Percentiles rank a stretch among this genome's conserved stretches.
Evolutionary conservation across 2,888 invertebrate genomes (phyloP).

Genomic region (Atherix ibis): DNA sequence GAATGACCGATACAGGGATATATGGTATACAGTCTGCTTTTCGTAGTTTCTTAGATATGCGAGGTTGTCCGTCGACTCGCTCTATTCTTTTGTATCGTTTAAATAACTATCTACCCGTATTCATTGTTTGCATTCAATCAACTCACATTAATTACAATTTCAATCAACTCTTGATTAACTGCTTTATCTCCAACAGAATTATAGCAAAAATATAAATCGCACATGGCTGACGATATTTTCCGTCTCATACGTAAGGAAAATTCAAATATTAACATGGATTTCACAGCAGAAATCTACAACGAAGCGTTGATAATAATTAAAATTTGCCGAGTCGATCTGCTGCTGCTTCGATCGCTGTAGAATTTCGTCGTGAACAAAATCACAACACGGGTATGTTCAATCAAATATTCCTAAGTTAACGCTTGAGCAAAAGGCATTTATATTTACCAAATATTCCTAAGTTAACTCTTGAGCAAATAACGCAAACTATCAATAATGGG

Average conservation of each 20-base stretch:
- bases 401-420: too few relatives aligned
- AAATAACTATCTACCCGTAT: too few relatives aligned
- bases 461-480: too few relatives aligned
- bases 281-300: conserved; percentile 9
- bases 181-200: conserved; percentile 10
- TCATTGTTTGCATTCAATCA: too few relatives aligned
- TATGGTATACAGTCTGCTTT: too few relatives aligned
- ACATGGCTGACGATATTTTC: conserved; percentile 8
- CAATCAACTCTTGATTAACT: conserved; percentile 6
- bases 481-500: too few relatives aligned
- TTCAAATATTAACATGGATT: conserved; percentile 4
- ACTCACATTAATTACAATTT: too few relatives aligned
- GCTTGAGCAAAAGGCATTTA: too few relatives aligned
- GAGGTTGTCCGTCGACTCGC: too few relatives aligned
- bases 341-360: conserved; percentile 16
- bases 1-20: too few relatives aligned
- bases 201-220: conserved; percentile 10
- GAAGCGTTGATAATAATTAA: conserved; percentile 10
- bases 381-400: conserved; percentile 19
- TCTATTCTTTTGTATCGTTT: too few relatives aligned
- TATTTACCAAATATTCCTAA: conserved; percentile 15
- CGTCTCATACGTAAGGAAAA: background rate
- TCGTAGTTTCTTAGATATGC: too few relatives aligned
- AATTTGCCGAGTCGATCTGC: conserved; percentile 9
- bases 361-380: conserved; percentile 19